Base-by-base conservation (phyloP, 2,113 vertebrate species). In the Siniperca knerii region DNA sequence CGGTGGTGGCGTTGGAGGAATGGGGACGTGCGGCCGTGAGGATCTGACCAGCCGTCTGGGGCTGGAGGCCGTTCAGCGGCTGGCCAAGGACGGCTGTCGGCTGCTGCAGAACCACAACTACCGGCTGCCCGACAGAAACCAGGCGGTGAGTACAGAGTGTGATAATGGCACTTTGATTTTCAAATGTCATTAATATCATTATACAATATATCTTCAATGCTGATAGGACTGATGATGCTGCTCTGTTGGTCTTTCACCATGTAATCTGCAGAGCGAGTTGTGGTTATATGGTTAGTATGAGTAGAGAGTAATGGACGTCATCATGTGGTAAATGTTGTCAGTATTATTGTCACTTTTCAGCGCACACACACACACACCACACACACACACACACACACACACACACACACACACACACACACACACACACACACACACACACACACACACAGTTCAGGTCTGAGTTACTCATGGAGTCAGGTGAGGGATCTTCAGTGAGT, bases 21-120 rank as follows among this genome's bases (percentile, higher is more conserved):
- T 90, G 96, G 97, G 90, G 89, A 96, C 87, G 87, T 98, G 98
- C 82, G 96, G 96, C 77, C 96, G 96, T 12, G 98, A 99, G 88
- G 97, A 98, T 73, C 94, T 98, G 42, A 97, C 97, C 55, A 96
- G 95, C 58, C 87, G 94, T 20, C 88, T 95, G 44, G 94, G 94
- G 13, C 95, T 98, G 25, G 98, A 99, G 90, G 96, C 98, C 82
- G 97, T 98, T 76, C 98, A 98, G 95, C 96, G 97, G 87, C 95
- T 99, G 92, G 96, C 97, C 8, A 97, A 96, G 93, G 98, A 99
- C n/a, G 97, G 97, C 88, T 97, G 96, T 85, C 97, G 97, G 66
- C 95, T 97, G 89, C 93, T 97, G 86, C 97, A 98, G 94, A 94
- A 93, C 64, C 97, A 97, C 73, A 97, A 96, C 93, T 95, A 94